A percentile compares a stretch with the other conserved stretches of the same genome.
These are phyloP conservation scores for Smittia sp. DNA, from an alignment of 2,888 invertebrate genomes.

Conservation along the genomic window DNA sequence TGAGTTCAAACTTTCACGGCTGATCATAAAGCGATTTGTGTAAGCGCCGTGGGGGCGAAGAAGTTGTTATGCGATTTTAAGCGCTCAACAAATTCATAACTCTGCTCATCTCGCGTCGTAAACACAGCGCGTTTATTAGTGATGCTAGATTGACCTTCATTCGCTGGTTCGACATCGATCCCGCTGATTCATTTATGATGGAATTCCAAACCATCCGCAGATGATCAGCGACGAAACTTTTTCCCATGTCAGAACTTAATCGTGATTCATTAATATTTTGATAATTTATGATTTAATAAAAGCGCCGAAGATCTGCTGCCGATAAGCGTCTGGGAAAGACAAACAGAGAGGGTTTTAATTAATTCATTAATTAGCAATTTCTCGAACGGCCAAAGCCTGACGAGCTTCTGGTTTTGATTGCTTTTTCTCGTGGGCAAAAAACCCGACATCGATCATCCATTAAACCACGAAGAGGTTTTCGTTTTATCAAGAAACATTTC, in stretches of 20 bases:
- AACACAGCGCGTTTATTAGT: no score
- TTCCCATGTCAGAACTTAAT: slow-evolving; percentile 33
- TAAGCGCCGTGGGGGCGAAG: no score
- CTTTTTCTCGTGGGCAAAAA: neutral
- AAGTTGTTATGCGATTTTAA: no score
- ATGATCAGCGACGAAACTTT: neutral
- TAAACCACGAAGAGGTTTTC: neutral
- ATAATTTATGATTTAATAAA: slow-evolving; percentile 33
- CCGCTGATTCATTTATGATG: no score
- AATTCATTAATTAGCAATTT: slow-evolving; percentile 33
- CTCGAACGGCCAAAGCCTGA: slow-evolving; percentile 18
- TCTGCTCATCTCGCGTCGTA: no score
- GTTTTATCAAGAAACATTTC: no score
- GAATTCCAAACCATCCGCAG: no score
- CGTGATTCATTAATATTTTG: slow-evolving; percentile 29
- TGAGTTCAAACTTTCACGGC: no score
- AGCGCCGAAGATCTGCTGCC: neutral
- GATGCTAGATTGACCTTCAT: no score
- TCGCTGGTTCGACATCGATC: no score
- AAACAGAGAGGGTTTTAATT: slow-evolving; percentile 22
- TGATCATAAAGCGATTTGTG: no score
- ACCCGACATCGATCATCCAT: neutral
- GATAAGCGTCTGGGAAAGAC: neutral
- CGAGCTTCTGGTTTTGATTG: slow-evolving; percentile 29
- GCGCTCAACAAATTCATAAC: no score